Conservation (phyloP, 1,140 invertebrate species). For the Brachionus calyciflorus region DNA sequence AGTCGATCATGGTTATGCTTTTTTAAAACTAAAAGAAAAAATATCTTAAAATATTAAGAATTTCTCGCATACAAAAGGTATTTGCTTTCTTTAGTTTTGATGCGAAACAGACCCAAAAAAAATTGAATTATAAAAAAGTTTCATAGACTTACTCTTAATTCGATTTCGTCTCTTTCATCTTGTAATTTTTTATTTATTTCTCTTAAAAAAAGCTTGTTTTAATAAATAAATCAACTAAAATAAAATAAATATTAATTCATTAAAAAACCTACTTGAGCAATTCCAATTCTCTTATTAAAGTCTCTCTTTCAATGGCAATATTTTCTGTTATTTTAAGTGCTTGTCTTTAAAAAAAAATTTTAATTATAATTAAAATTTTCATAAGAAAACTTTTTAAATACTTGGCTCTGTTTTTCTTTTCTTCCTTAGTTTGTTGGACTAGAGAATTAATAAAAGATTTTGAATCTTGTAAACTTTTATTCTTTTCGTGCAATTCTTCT, state of each 20-base stretch:
- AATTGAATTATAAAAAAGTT: background rate
- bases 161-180: constrained; percentile 62
- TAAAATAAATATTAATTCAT: constrained; percentile 2
- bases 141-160: constrained; percentile 48
- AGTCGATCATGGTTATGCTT: no score
- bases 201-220: constrained; percentile 50
- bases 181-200: constrained; percentile 60
- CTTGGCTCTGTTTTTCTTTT: constrained; percentile 60
- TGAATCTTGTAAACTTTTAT: constrained; percentile 57
- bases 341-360: constrained; percentile 52
- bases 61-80: no score
- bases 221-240: constrained; percentile 10
- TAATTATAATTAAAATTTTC: background rate
- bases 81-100: no score
- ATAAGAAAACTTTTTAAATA: constrained; percentile 49
- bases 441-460: constrained; percentile 58
- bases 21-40: no score
- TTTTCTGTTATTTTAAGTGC: constrained; percentile 61
- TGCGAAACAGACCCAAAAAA: no score
- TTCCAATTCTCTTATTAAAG: constrained; percentile 62
- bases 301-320: constrained; percentile 62
- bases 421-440: constrained; percentile 56
- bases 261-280: constrained; percentile 55
- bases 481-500: constrained; percentile 55
- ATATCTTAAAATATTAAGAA: no score